These are phyloP conservation scores for Parauchenoglanis ngamensis DNA, from an alignment of 2,797 vertebrate species.

Conservation along the genomic window DNA sequence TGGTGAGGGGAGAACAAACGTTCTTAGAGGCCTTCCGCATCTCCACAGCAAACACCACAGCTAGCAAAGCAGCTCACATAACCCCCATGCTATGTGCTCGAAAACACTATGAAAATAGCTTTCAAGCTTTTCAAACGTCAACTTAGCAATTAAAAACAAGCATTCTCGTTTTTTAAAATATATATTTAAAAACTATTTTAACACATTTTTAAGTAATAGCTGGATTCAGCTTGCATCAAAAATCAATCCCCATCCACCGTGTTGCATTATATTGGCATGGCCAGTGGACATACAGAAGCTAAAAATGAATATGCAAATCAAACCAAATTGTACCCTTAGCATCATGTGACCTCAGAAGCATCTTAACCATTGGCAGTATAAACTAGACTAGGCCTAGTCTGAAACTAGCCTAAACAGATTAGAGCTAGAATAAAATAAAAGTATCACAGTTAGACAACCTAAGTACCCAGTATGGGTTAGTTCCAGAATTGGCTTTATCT, in stretches of 20 bases:
- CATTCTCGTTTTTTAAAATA: background rate
- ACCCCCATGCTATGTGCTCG: background rate
- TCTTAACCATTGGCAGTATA: background rate
- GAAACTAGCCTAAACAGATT: background rate
- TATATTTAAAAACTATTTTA: background rate
- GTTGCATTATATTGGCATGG: background rate
- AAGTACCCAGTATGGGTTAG: background rate
- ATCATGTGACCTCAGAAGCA: conserved; percentile 7
- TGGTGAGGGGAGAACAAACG: conserved; percentile 27
- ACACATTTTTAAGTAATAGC: background rate
- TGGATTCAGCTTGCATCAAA: background rate
- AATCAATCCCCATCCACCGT: background rate
- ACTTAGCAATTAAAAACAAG: background rate
- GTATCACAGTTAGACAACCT: background rate
- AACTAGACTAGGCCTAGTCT: background rate
- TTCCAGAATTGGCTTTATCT: conserved; percentile 10
- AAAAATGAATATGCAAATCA: background rate
- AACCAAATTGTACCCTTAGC: background rate
- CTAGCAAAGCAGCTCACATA: conserved; percentile 23
- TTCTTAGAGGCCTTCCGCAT: conserved; percentile 25
- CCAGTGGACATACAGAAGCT: background rate
- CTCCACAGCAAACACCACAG: conserved; percentile 30
- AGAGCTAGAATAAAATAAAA: background rate
- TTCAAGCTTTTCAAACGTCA: background rate
- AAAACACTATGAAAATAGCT: background rate